Conservation (phyloP, 2,113 vertebrate species). For the Vimba vimba region DNA sequence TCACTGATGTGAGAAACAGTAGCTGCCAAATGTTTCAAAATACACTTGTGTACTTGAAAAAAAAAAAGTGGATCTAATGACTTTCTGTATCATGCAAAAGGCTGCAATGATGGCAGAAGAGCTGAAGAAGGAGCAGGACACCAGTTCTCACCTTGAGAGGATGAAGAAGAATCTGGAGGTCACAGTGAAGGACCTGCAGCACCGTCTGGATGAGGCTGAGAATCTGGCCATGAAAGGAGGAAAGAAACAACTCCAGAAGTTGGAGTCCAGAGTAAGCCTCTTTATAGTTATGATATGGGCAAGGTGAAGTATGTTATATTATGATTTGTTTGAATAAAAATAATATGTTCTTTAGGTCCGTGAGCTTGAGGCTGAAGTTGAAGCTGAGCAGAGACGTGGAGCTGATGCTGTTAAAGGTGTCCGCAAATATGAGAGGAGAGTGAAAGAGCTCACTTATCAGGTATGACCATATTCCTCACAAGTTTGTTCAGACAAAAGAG, state of each 20-base stretch:
- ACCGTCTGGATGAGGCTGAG: slow-evolving; percentile 93
- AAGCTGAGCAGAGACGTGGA: slow-evolving; percentile 80
- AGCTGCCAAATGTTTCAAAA: background rate
- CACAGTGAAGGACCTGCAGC: slow-evolving; percentile 79
- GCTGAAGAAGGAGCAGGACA: slow-evolving; percentile 90
- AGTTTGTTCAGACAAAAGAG: too few species aligned
- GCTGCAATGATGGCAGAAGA: slow-evolving; percentile 89
- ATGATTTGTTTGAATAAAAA: too few species aligned
- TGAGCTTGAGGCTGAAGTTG: slow-evolving; percentile 82
- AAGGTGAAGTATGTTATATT: too few species aligned
- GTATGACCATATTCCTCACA: background rate
- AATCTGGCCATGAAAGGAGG: slow-evolving; percentile 85
- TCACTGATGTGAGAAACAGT: slow-evolving; percentile 31
- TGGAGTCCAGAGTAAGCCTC: slow-evolving; percentile 68
- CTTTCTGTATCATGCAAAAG: slow-evolving; percentile 45
- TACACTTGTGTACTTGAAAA: background rate
- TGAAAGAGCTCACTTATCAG: slow-evolving; percentile 59
- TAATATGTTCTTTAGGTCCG: slow-evolving; percentile 67
- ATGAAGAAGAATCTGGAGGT: slow-evolving; percentile 97
- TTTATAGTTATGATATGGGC: too few species aligned
- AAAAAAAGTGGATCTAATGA: background rate
- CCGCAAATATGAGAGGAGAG: slow-evolving; percentile 59
- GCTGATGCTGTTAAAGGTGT: slow-evolving; percentile 64
- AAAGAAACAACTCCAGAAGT: slow-evolving; percentile 87
- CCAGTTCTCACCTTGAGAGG: slow-evolving; percentile 87